Percentiles rank a stretch among this genome's conserved stretches.
Evolutionary conservation across 2,888 invertebrate genomes (phyloP).

Genomic region (Protonemura montana): DNA sequence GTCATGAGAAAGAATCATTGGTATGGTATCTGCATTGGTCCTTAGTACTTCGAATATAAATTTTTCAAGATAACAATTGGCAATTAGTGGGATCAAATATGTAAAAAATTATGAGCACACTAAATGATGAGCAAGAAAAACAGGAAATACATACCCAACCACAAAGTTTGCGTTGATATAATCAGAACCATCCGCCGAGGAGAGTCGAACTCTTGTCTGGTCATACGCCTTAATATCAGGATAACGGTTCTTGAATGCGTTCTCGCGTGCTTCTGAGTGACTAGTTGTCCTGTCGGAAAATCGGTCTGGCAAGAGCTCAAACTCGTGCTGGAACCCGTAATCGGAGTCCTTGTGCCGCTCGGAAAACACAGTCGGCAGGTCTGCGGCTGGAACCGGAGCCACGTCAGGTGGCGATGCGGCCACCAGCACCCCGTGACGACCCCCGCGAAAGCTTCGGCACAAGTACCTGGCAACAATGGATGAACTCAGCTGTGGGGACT

Average conservation of each 20-base stretch:
- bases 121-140: too few species aligned
- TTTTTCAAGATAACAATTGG: too few species aligned
- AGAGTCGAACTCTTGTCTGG: conserved; percentile 85
- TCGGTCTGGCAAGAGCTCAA: conserved; percentile 86
- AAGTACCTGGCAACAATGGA: conserved; percentile 59
- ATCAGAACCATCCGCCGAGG: conserved; percentile 78
- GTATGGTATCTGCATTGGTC: too few species aligned
- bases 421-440: conserved; percentile 65
- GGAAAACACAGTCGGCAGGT: conserved; percentile 78
- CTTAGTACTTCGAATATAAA: too few species aligned
- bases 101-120: too few species aligned
- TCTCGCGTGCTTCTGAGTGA: conserved; percentile 86
- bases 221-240: conserved; percentile 94
- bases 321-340: conserved; percentile 90
- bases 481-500: background rate
- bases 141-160: conserved; percentile 63
- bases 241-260: conserved; percentile 87
- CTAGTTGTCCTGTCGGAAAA: conserved; percentile 87
- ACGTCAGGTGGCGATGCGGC: conserved; percentile 79
- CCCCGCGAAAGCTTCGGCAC: conserved; percentile 74
- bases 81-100: too few species aligned
- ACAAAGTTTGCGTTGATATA: conserved; percentile 94
- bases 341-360: conserved; percentile 88
- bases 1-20: too few species aligned
- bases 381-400: conserved; percentile 78